Percentiles rank a stretch among this genome's conserved stretches.
Evolutionary conservation across 2,113 vertebrate species (phyloP).

Genomic region (Rhineura floridana): DNA sequence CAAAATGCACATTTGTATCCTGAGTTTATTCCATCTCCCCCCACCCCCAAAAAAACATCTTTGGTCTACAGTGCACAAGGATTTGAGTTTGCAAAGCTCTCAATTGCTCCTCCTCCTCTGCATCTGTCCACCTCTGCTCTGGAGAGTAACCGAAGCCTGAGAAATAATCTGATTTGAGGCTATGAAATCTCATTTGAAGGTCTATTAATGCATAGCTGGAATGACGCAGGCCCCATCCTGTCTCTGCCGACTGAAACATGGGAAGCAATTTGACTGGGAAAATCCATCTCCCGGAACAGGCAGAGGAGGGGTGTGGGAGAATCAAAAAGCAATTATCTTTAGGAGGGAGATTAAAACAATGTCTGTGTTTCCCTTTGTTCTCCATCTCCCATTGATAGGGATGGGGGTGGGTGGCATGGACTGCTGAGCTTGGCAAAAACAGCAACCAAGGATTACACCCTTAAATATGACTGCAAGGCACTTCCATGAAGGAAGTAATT

Average conservation of each 20-base stretch:
- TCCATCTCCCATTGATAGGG: neutral
- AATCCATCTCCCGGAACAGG: slow-evolving; percentile 26
- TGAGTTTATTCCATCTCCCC: neutral
- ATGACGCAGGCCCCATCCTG: slow-evolving; percentile 57
- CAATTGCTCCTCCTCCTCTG: neutral
- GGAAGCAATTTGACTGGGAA: slow-evolving; percentile 50
- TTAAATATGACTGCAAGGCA: neutral
- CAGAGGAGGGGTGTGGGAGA: slow-evolving; percentile 19
- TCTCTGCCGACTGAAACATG: slow-evolving; percentile 58
- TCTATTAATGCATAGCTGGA: slow-evolving; percentile 67
- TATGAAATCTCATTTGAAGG: slow-evolving; percentile 75
- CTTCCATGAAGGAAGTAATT: slow-evolving; percentile 4
- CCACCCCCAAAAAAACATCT: neutral
- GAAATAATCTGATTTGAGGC: slow-evolving; percentile 70
- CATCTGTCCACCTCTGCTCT: neutral
- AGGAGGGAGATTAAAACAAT: slow-evolving; percentile 61
- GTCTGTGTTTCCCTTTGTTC: slow-evolving; percentile 1
- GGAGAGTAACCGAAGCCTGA: slow-evolving; percentile 45
- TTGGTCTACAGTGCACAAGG: neutral
- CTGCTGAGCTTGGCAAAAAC: neutral
- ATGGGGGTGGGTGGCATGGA: neutral
- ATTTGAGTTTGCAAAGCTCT: neutral
- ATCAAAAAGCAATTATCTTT: slow-evolving; percentile 67
- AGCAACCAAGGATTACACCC: neutral
- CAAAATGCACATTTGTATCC: neutral